A percentile compares a stretch with the other conserved stretches of the same genome.
These are phyloP conservation scores for Lordiphosa collinella DNA, from an alignment of 1,140 invertebrate genomes.

Conservation along the genomic window DNA sequence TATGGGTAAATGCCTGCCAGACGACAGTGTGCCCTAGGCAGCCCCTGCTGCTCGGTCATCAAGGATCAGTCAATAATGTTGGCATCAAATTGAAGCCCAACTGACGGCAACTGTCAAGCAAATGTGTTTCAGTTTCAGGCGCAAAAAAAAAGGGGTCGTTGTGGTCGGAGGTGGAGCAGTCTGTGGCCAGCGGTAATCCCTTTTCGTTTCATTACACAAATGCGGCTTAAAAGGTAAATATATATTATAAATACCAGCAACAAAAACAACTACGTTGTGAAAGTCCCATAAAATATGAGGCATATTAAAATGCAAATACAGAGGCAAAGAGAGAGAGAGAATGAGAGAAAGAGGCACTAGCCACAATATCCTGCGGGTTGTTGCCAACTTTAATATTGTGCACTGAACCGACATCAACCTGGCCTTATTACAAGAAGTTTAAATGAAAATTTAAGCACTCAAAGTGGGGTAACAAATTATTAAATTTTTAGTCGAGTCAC, in stretches of 20 bases:
- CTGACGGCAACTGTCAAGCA: conserved; percentile 62
- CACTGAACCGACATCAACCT: not conserved
- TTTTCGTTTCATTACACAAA: conserved; percentile 68
- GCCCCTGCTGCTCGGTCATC: conserved; percentile 18
- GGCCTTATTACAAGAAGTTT: too few relatives aligned
- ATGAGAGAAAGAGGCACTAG: not conserved
- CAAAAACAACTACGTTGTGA: conserved; percentile 37
- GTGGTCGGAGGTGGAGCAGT: not conserved
- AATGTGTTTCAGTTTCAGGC: conserved; percentile 56
- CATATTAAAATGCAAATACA: conserved; percentile 58
- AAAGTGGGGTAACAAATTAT: too few relatives aligned
- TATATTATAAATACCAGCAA: conserved; percentile 39
- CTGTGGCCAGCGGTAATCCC: conserved; percentile 51
- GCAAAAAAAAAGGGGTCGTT: conserved; percentile 1
- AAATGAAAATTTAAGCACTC: too few relatives aligned
- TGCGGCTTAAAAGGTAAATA: conserved; percentile 55
- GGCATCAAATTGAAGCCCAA: conserved; percentile 64
- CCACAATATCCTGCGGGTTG: conserved; percentile 5
- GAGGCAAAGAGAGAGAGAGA: not conserved
- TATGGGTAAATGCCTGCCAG: conserved; percentile 49
- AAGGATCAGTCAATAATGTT: conserved; percentile 72
- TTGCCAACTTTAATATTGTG: not conserved
- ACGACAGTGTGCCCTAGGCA: conserved; percentile 1
- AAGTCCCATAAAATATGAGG: conserved; percentile 34
- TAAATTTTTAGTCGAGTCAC: too few relatives aligned